Evolutionary conservation across 2,113 vertebrate genomes (phyloP).

Genomic region (Anser brachyrhynchus): DNA sequence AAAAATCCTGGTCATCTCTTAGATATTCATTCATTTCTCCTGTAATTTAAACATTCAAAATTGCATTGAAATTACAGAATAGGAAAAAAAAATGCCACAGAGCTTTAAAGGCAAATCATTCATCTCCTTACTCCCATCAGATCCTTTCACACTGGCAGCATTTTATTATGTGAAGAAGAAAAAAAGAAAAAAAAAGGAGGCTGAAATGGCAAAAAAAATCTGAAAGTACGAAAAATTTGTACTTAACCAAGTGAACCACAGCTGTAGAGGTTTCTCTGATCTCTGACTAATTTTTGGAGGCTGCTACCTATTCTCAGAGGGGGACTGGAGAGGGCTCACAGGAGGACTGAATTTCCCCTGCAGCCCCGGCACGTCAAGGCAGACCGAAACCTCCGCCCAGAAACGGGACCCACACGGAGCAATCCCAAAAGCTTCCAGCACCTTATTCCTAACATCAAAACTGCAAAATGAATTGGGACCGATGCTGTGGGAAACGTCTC

Average conservation of each 20-base stretch:
- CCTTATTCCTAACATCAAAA: not conserved
- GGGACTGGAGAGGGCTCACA: not conserved
- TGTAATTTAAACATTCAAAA: slow-evolving; percentile 2
- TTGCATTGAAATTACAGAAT: not conserved
- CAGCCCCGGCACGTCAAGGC: not conserved
- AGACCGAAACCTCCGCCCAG: not conserved
- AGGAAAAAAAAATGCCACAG: not conserved
- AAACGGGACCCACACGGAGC: not conserved
- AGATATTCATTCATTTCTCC: not conserved
- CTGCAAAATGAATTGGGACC: not conserved
- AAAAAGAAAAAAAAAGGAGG: not conserved
- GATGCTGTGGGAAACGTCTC: not conserved
- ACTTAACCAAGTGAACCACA: not conserved
- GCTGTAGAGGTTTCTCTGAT: not conserved
- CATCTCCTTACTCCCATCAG: not conserved
- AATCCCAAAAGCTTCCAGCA: not conserved
- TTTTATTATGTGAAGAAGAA: not conserved
- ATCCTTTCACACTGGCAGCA: not conserved
- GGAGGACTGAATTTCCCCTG: not conserved
- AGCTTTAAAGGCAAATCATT: not conserved
- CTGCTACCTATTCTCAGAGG: not conserved
- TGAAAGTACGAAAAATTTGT: no score
- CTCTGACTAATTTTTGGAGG: not conserved
- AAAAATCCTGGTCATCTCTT: not conserved
- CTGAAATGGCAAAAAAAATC: not conserved